Evolutionary conservation across 1,140 invertebrate species (phyloP).

Genomic region (Aricia agestis): DNA sequence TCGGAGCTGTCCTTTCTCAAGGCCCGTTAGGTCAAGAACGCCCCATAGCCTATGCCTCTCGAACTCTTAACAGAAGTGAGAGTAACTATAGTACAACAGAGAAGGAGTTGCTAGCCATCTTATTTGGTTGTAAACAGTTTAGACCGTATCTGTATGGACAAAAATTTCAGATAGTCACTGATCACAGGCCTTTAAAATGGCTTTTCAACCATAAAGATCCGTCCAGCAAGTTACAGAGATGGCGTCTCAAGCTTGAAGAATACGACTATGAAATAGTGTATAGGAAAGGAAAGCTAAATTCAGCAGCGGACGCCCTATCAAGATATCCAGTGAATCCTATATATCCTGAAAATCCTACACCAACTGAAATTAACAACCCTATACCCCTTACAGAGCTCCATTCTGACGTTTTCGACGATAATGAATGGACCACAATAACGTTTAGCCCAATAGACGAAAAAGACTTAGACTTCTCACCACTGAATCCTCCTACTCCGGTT

Average conservation of each 20-base stretch:
- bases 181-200: neutral
- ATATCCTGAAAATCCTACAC: neutral
- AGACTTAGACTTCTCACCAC: neutral
- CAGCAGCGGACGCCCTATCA: neutral
- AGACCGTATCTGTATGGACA: neutral
- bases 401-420: neutral
- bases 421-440: neutral
- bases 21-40: neutral
- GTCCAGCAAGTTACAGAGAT: neutral
- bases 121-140: neutral
- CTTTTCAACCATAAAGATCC: conserved; percentile 3
- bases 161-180: neutral
- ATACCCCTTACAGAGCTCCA: neutral
- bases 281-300: neutral
- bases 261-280: conserved; percentile 9
- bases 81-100: neutral
- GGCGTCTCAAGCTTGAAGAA: conserved; percentile 4
- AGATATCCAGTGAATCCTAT: neutral
- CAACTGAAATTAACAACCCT: neutral
- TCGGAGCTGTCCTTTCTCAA: conserved; percentile 2
- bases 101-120: neutral
- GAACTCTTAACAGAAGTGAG: neutral
- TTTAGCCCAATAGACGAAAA: neutral
- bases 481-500: neutral
- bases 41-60: neutral